These are phyloP conservation scores for Stomatorhinus ivindoensis DNA, from an alignment of 2,113 vertebrate species.

Conservation along the genomic window DNA sequence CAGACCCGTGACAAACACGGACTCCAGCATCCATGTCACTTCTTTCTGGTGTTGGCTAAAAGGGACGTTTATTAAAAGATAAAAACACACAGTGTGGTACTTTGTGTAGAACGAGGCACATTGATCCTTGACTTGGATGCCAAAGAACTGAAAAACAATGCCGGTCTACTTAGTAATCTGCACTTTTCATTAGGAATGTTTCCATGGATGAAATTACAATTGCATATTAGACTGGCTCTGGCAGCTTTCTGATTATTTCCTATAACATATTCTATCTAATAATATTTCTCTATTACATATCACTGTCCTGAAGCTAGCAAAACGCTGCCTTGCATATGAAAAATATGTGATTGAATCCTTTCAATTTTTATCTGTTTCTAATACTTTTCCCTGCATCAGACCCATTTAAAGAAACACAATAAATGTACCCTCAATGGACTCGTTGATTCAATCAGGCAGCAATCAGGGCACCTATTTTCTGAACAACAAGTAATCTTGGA, in stretches of 20 bases:
- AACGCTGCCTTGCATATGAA: background rate
- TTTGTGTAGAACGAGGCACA: background rate
- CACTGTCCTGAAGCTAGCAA: constrained; percentile 8
- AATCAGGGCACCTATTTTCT: constrained; percentile 10
- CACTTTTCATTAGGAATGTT: background rate
- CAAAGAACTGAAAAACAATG: background rate
- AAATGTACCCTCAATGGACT: constrained; percentile 7
- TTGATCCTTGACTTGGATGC: background rate
- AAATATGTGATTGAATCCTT: constrained; percentile 6
- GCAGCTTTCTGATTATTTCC: background rate
- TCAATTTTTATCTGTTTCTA: constrained; percentile 1
- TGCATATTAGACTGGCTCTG: background rate
- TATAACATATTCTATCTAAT: background rate
- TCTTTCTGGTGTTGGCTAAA: constrained; percentile 19
- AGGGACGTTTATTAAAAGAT: background rate
- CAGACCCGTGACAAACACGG: constrained; percentile 27
- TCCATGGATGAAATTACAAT: background rate
- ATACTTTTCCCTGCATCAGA: background rate
- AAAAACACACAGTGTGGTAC: background rate
- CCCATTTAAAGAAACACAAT: constrained; percentile 15
- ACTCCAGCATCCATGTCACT: constrained; percentile 29
- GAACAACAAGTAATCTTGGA: background rate
- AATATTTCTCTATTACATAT: constrained; percentile 4
- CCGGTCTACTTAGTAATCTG: background rate
- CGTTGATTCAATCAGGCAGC: constrained; percentile 19